These are phyloP conservation scores for Xylophagus ater DNA, from an alignment of 2,888 invertebrate genomes.

Conservation along the genomic window DNA sequence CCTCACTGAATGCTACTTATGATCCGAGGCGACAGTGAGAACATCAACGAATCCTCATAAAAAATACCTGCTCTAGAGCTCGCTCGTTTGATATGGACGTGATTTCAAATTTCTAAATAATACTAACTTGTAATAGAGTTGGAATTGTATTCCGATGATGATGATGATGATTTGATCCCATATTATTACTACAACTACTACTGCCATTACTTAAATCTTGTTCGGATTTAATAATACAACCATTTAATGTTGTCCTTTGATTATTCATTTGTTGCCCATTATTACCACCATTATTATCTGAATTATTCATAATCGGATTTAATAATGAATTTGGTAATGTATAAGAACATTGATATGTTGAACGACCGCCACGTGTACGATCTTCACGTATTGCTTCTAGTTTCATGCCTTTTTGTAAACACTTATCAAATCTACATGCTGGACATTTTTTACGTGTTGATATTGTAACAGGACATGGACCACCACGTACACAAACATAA, in stretches of 20 bases:
- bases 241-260: conserved; percentile 38
- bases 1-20: too few species aligned
- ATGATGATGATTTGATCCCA: conserved; percentile 23
- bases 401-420: conserved; percentile 92
- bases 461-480: conserved; percentile 84
- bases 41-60: too few species aligned
- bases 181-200: conserved; percentile 11
- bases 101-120: conserved; percentile 4
- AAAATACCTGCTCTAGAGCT: too few species aligned
- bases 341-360: conserved; percentile 91
- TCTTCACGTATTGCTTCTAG: conserved; percentile 94
- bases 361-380: conserved; percentile 86
- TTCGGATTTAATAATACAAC: conserved; percentile 43
- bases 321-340: conserved; percentile 65
- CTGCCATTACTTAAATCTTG: conserved; percentile 32
- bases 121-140: conserved; percentile 53
- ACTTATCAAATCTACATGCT: conserved; percentile 92
- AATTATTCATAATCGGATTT: conserved; percentile 40
- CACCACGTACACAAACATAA: conserved; percentile 85
- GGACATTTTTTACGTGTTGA: conserved; percentile 94
- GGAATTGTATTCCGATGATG: conserved; percentile 44
- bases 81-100: conserved; percentile 13
- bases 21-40: too few species aligned
- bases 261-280: conserved; percentile 19
- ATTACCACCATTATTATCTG: conserved; percentile 34